Evolutionary conservation across 2,113 vertebrate genomes (phyloP).

Genomic region (Grantiella picta): DNA sequence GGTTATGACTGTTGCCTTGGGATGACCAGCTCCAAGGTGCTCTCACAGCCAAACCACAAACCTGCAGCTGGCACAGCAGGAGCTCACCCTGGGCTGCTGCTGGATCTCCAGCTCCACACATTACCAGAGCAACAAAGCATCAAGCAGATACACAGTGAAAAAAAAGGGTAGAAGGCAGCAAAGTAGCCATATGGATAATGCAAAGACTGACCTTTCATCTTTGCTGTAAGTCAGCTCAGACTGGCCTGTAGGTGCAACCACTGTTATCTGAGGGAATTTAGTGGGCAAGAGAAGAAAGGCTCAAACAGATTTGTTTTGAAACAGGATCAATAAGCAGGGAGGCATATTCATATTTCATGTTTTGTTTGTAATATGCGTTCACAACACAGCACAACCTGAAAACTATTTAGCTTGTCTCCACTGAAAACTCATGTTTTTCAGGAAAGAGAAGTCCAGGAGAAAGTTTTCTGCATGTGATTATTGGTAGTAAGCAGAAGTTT

Average conservation of each 20-base stretch:
- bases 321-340: not conserved
- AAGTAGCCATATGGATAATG: not conserved
- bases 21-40: accelerated
- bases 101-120: not conserved
- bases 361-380: not conserved
- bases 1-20: not conserved
- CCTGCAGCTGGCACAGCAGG: not conserved
- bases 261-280: not conserved
- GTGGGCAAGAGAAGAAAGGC: not conserved
- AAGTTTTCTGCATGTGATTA: not conserved
- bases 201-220: not conserved
- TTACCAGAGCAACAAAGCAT: not conserved
- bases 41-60: not conserved
- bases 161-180: not conserved
- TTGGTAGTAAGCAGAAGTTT: not conserved
- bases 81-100: not conserved
- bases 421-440: not conserved
- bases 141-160: not conserved
- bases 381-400: not conserved
- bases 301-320: not conserved
- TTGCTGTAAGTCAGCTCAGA: not conserved
- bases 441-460: not conserved
- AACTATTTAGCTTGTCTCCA: not conserved
- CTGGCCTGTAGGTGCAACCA: not conserved
- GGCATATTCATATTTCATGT: not conserved